Evolutionary conservation across 2,888 invertebrate species (phyloP).

Genomic region (Mythimna pallens): DNA sequence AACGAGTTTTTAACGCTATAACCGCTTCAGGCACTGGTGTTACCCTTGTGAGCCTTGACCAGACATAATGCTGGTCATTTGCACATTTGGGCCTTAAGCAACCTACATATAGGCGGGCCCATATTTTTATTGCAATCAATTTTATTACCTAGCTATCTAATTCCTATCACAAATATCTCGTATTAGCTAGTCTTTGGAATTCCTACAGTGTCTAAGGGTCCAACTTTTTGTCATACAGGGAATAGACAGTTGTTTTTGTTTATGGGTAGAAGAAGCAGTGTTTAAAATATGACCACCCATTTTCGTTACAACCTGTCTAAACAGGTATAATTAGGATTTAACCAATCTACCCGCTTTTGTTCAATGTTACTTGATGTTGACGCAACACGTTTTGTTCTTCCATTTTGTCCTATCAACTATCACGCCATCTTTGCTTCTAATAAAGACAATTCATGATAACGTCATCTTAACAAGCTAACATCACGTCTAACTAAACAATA

Average conservation of each 20-base stretch:
- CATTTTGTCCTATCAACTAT: too few relatives aligned
- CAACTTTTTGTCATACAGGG: not conserved
- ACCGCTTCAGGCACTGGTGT: constrained; percentile 40
- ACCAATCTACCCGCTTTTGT: too few relatives aligned
- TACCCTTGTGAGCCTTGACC: constrained; percentile 51
- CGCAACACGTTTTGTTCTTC: too few relatives aligned
- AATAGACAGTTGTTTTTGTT: not conserved
- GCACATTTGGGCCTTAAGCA: constrained; percentile 6
- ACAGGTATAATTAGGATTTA: too few relatives aligned
- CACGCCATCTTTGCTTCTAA: not conserved
- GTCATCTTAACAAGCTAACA: not conserved
- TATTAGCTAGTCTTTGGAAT: not conserved
- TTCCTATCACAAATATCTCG: too few relatives aligned
- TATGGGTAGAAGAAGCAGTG: too few relatives aligned
- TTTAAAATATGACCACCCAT: too few relatives aligned
- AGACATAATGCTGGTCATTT: constrained; percentile 30
- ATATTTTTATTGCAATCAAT: not conserved
- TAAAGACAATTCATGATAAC: constrained; percentile 8
- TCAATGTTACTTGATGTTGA: too few relatives aligned
- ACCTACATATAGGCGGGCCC: not conserved
- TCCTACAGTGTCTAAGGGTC: not conserved
- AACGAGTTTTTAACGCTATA: constrained; percentile 45
- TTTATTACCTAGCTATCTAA: not conserved
- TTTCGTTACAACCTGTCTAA: too few relatives aligned
- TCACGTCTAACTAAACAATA: constrained; percentile 23